Evolutionary conservation across 1,140 invertebrate species (phyloP), one percentile per base, ranked within the genome.

Genomic region (Helicoverpa zea): DNA sequence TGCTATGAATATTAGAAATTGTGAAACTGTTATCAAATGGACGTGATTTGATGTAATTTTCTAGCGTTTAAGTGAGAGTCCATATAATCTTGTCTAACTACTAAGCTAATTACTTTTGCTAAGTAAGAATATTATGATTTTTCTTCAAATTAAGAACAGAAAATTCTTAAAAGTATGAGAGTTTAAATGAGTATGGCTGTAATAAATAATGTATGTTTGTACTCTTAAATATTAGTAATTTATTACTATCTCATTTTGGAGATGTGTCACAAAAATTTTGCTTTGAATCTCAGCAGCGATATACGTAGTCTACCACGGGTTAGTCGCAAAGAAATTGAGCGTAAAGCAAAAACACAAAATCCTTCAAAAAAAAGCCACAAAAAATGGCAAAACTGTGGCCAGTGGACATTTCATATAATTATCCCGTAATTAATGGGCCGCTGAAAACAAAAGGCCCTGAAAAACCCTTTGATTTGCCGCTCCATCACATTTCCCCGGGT

Each of bases 391-490:
- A 63, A 77, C 58, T 18, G 76, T 79, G 51, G 52, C 59, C 61
- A 68, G 47, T 86, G 89, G 87, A 86, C 86, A 87, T 87, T 89
- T 85, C 84, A 87, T 83, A 83, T 90, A 86, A 93, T 90, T 89
- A 89, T 85, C 89, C 87, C 84, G 80, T 88, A 85, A 87, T 89
- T 91, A 90, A 87, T 87, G 83, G 85, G 87, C 86, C 86, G 85
- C 83, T 82, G 86, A 89, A 74, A 84, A 88, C 89, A 91, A 91
- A 89, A 89, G 88, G 84, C 85, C 87, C 86, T 89, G 83, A 89
- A 90, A 92, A 91, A 85, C 86, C 92, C 93, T 94, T 94, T 94
- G 93, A 92, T 87, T 93, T 94, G 91, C 92, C 92, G 91, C 91
- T 90, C 86, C 87, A 90, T 77, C 89, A 91, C 92, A 89, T 94